These are phyloP conservation scores for Apolygus lucorum DNA, from an alignment of 1,140 invertebrate species.

Conservation along the genomic window DNA sequence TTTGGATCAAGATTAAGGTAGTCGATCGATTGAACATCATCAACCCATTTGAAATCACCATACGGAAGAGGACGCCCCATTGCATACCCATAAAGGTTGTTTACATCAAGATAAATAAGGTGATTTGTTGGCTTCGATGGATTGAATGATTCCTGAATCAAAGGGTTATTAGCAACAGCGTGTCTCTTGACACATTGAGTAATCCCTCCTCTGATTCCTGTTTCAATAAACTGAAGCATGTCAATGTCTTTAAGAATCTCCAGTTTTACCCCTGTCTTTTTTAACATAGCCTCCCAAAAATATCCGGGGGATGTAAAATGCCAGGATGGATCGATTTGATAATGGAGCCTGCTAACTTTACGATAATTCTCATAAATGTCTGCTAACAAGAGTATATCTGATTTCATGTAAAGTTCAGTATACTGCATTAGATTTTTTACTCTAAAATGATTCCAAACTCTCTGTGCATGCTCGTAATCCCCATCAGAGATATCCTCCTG, in stretches of 20 bases:
- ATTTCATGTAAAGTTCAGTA: slow-evolving; percentile 38
- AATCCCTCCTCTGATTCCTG: too few relatives aligned
- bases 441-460: too few relatives aligned
- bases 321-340: slow-evolving; percentile 32
- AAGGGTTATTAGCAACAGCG: slow-evolving; percentile 34
- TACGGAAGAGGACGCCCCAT: slow-evolving; percentile 37
- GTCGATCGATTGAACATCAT: slow-evolving; percentile 35
- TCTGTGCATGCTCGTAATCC: too few relatives aligned
- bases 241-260: slow-evolving; percentile 42
- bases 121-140: slow-evolving; percentile 39
- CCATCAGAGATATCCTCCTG: too few relatives aligned
- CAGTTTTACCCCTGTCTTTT: slow-evolving; percentile 39
- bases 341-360: slow-evolving; percentile 30
- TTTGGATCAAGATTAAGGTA: slow-evolving; percentile 37
- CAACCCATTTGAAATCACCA: background rate
- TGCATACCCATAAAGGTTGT: slow-evolving; percentile 46
- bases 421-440: too few relatives aligned
- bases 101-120: slow-evolving; percentile 44
- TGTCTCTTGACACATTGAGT: slow-evolving; percentile 38
- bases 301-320: slow-evolving; percentile 39
- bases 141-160: slow-evolving; percentile 42
- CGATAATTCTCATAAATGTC: slow-evolving; percentile 43
- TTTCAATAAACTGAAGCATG: slow-evolving; percentile 38
- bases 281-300: slow-evolving; percentile 41
- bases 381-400: slow-evolving; percentile 40